These are phyloP conservation scores for Cotesia glomerata DNA, from an alignment of 1,140 invertebrate species.

Conservation along the genomic window DNA sequence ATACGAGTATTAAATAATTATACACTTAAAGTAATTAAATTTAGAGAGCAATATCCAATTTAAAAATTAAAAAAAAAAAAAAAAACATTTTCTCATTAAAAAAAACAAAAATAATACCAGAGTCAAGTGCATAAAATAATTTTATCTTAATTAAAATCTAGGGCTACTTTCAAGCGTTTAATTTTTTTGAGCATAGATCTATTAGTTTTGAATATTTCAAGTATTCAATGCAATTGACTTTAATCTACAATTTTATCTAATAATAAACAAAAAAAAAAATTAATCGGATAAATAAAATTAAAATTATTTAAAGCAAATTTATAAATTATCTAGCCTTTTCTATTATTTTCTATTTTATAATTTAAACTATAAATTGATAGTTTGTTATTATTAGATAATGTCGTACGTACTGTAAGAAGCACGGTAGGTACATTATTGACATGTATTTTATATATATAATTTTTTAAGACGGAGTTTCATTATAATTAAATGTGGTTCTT, in stretches of 20 bases:
- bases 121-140: not conserved
- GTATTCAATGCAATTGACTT: not conserved
- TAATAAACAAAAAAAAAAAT: too few species aligned
- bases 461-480: too few species aligned
- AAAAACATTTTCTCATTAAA: not conserved
- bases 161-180: not conserved
- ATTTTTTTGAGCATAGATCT: not conserved
- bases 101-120: too few species aligned
- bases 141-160: not conserved
- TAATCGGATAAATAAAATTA: too few species aligned
- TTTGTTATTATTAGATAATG: not conserved
- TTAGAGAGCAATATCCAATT: too few species aligned
- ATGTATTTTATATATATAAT: not conserved
- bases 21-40: too few species aligned
- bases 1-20: too few species aligned
- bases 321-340: too few species aligned
- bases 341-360: not conserved
- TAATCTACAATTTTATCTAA: not conserved
- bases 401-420: conserved; percentile 9
- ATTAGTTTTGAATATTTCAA: not conserved
- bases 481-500: not conserved
- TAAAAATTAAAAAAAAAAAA: not conserved
- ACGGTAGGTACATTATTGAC: conserved; percentile 11
- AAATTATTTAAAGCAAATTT: too few species aligned
- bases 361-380: not conserved